Evolutionary conservation across 2,113 vertebrate genomes (phyloP).

Genomic region (Orientallactaga bullata): DNA sequence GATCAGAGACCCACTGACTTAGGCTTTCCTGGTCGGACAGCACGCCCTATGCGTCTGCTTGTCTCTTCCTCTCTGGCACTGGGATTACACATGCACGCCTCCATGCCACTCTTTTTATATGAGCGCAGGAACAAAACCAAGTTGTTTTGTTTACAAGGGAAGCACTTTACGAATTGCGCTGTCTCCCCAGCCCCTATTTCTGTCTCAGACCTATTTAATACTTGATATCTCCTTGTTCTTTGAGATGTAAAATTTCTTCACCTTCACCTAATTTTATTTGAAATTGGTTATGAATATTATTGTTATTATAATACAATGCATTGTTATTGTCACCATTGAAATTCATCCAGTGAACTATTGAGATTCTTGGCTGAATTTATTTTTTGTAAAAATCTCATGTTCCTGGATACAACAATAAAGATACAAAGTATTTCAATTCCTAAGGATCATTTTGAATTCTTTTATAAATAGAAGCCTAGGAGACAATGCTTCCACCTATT

Average conservation of each 20-base stretch:
- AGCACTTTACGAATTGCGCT: no score
- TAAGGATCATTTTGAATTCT: not conserved
- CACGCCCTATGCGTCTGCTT: no score
- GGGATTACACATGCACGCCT: no score
- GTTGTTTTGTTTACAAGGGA: no score
- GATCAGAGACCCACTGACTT: no score
- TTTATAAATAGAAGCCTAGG: not conserved
- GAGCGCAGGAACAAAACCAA: no score
- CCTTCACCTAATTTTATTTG: not conserved
- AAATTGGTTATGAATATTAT: not conserved
- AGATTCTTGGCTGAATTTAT: not conserved
- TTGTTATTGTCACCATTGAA: not conserved
- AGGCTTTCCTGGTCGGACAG: no score
- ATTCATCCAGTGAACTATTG: not conserved
- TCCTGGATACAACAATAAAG: not conserved
- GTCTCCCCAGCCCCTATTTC: not conserved
- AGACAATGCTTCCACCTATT: not conserved
- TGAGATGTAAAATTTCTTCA: not conserved
- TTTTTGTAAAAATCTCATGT: not conserved
- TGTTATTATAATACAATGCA: not conserved
- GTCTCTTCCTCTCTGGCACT: no score
- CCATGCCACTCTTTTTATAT: no score
- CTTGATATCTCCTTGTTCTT: not conserved
- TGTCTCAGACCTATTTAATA: not conserved
- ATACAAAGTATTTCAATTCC: not conserved